Conservation (phyloP, 2,113 vertebrate species). For the Toxotes chatareus region DNA sequence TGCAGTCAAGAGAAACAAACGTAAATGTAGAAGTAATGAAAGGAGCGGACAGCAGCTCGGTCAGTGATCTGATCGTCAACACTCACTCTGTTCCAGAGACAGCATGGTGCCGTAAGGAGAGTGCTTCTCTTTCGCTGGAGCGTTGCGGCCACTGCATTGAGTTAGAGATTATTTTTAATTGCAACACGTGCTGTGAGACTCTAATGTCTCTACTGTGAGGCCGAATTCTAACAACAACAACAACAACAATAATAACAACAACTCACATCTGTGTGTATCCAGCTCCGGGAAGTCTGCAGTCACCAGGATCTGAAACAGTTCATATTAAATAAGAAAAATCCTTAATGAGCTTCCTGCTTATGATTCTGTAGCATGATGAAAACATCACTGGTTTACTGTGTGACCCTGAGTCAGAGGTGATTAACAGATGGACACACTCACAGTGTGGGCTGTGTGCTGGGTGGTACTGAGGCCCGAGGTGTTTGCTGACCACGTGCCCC, state of each 20-base stretch:
- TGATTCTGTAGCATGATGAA: background rate
- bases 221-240: too few relatives aligned
- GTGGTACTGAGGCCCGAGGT: constrained; percentile 51
- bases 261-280: constrained; percentile 71
- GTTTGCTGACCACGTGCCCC: constrained; percentile 38
- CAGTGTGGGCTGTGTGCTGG: constrained; percentile 55
- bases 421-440: constrained; percentile 65
- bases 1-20: constrained; percentile 31
- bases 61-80: background rate
- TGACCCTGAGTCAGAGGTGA: background rate
- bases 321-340: background rate
- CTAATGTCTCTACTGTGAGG: background rate
- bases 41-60: background rate
- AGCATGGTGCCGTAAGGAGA: constrained; percentile 65
- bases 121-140: constrained; percentile 57
- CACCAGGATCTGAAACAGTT: constrained; percentile 57
- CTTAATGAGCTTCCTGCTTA: background rate
- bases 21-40: background rate
- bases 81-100: constrained; percentile 85
- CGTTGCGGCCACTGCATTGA: constrained; percentile 30
- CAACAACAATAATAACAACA: background rate
- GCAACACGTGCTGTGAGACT: background rate
- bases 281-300: constrained; percentile 57
- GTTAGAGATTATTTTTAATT: background rate
- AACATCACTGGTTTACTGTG: background rate